phyloP scores from a whole-genome alignment of 2,888 invertebrate species.

The Fissipunctia ypsillon region DNA sequence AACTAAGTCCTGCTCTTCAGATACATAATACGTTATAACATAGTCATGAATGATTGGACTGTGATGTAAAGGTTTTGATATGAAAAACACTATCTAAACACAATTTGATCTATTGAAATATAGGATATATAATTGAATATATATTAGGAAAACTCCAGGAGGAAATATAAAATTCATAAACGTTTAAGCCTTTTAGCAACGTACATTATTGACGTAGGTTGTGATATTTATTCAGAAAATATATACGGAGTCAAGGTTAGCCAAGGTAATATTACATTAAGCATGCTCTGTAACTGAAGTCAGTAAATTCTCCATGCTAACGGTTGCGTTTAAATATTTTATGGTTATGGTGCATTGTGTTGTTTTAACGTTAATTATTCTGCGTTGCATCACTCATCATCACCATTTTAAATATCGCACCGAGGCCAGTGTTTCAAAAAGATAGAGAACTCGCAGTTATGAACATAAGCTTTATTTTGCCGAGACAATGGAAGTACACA shows the following conservation, averaged over 20 bases:
- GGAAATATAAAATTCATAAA: neutral
- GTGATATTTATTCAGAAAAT: constrained; percentile 18
- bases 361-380: constrained; percentile 44
- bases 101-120: neutral
- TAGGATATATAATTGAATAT: too few relatives aligned
- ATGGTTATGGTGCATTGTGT: constrained; percentile 54
- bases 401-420: constrained; percentile 58
- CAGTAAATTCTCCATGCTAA: constrained; percentile 34
- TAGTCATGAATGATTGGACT: constrained; percentile 73
- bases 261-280: constrained; percentile 26
- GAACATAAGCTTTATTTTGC: constrained; percentile 65
- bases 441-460: constrained; percentile 48
- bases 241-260: constrained; percentile 38
- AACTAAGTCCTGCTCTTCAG: constrained; percentile 61
- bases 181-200: neutral
- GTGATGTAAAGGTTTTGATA: constrained; percentile 58
- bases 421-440: constrained; percentile 64
- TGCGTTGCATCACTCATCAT: constrained; percentile 52
- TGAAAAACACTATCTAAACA: constrained; percentile 11
- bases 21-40: constrained; percentile 68
- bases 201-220: constrained; percentile 22
- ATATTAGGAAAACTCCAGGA: neutral
- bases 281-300: constrained; percentile 30
- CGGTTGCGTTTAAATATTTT: constrained; percentile 31
- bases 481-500: constrained; percentile 70